Evolutionary conservation across 2,797 vertebrate species (phyloP), one percentile per base, ranked within the genome.

Genomic region (Gambelia wislizenii): DNA sequence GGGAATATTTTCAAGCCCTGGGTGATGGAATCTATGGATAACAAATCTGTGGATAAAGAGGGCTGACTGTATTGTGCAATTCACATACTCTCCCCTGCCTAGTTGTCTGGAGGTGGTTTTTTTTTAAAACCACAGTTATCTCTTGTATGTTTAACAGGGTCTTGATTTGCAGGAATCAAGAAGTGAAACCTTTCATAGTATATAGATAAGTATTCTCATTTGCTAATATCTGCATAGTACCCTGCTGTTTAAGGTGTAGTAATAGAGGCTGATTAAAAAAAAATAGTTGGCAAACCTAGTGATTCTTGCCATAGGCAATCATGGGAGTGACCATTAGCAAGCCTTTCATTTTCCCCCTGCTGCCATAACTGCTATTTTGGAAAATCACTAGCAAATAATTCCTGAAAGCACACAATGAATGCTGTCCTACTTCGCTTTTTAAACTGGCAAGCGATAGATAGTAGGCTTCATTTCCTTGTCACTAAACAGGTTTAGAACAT

Each of bases 341-440:
- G 52, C 10, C 20, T 61, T 54, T 54, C 12, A 27, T 22, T 69
- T 76, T 72, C 76, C 88, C 8, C 1, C n/a, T 61, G 0, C 49
- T 61, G 0, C n/a, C 78, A 2, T 14, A 80, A 74, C 22, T 84
- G 36, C 27, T 86, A 52, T 7, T 2, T 1, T 89, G 72, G 72
- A 88, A 77, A 81, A 44, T 36, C 76, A 61, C 42, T 33, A 49
- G n/a, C 59, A 70, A 56, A 69, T 9, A 80, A 56, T 67, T 86
- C 85, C 44, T 69, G 10, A 6, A 90, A 47, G 25, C 36, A 44
- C 52, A 81, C 67, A 70, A 3, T 70, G 6, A 1, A 67, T n/a
- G 42, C n/a, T 88, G 83, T 49, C 72, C 85, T 83, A 83, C 25
- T 61, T 64, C 27, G 39, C 78, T 84, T 87, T 75, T 85, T 33